Conservation (phyloP, 1,140 invertebrate genomes). For the Bombus picipes region DNA sequence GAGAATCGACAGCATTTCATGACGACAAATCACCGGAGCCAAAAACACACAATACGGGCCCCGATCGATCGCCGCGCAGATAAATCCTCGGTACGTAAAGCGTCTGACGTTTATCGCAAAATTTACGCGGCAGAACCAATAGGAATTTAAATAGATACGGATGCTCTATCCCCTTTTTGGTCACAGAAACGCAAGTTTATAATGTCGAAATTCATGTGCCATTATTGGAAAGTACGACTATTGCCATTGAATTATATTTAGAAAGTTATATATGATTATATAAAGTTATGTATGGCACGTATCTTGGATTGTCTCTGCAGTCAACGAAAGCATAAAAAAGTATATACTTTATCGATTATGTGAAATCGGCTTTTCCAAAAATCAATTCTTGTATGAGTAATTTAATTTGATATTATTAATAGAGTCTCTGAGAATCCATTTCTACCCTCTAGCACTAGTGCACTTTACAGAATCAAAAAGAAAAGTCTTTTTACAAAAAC, state of each 20-base stretch:
- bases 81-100: constrained; percentile 32
- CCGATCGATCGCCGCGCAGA: not conserved
- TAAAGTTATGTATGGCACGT: too few species aligned
- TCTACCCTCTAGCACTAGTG: not conserved
- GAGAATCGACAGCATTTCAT: not conserved
- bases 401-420: too few species aligned
- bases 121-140: constrained; percentile 16
- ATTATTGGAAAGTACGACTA: not conserved
- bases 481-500: not conserved
- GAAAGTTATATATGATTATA: not conserved
- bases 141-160: constrained; percentile 14
- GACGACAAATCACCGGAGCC: constrained; percentile 24
- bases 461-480: not conserved
- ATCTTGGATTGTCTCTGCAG: not conserved
- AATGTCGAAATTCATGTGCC: not conserved
- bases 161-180: not conserved
- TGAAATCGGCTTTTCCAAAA: not conserved
- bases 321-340: not conserved
- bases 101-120: constrained; percentile 35
- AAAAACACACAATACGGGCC: not conserved
- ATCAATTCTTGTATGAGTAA: too few species aligned
- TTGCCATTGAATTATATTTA: not conserved
- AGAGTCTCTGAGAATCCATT: not conserved
- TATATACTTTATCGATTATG: not conserved
- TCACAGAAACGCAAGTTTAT: not conserved